Evolutionary conservation across 2,888 invertebrate species (phyloP).

Genomic region (Listrodromus nycthemerus): DNA sequence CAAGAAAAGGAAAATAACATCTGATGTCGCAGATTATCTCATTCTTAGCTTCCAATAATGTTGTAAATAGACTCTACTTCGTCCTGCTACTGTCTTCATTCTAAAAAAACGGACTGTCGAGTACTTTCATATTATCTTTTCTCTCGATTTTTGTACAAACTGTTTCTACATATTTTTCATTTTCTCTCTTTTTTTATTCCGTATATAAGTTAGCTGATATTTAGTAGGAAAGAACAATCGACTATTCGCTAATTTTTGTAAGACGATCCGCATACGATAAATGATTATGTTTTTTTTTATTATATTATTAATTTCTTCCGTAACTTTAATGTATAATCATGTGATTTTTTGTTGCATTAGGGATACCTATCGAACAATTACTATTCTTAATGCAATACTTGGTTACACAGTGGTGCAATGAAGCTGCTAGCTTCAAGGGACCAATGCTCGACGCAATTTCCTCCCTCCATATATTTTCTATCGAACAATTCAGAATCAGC

Average conservation of each 20-base stretch:
- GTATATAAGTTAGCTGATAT: slow-evolving; percentile 76
- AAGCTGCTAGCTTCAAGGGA: slow-evolving; percentile 71
- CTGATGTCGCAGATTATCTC: slow-evolving; percentile 20
- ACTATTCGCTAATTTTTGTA: slow-evolving; percentile 73
- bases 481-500: slow-evolving; percentile 56
- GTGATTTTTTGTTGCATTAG: slow-evolving; percentile 76
- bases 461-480: slow-evolving; percentile 25
- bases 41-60: slow-evolving; percentile 56
- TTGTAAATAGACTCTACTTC: slow-evolving; percentile 67
- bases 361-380: slow-evolving; percentile 65
- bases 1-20: background rate
- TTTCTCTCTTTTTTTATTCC: slow-evolving; percentile 68
- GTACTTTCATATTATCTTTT: slow-evolving; percentile 80
- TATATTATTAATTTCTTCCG: slow-evolving; percentile 69
- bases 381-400: slow-evolving; percentile 74
- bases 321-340: slow-evolving; percentile 65
- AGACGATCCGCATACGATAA: slow-evolving; percentile 75
- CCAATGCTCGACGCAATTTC: slow-evolving; percentile 51
- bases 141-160: slow-evolving; percentile 83
- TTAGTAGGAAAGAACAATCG: slow-evolving; percentile 65
- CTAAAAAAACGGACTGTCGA: slow-evolving; percentile 72
- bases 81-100: slow-evolving; percentile 71
- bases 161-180: slow-evolving; percentile 81
- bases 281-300: slow-evolving; percentile 76
- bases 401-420: slow-evolving; percentile 76